A percentile compares a stretch with the other conserved stretches of the same genome.
Evolutionary conservation across 2,888 invertebrate species (phyloP).

Genomic region (Xestoiulus laeticollis): DNA sequence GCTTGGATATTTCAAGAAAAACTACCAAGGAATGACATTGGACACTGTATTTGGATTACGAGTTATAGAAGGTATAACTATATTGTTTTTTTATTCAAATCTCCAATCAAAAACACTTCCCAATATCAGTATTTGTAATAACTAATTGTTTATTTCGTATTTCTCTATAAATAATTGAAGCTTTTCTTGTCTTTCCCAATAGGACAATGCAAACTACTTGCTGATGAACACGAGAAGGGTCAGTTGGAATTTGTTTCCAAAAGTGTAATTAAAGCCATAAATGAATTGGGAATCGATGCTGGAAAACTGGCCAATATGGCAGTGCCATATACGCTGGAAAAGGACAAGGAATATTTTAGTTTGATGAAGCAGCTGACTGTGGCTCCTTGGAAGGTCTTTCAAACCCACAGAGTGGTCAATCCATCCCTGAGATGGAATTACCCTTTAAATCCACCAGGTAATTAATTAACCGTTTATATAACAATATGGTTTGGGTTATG

Average conservation of each 20-base stretch:
- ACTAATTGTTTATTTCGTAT: too few species aligned
- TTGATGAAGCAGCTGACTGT: conserved; percentile 51
- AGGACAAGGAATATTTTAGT: conserved; percentile 52
- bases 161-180: not conserved
- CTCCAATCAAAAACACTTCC: too few species aligned
- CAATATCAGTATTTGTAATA: too few species aligned
- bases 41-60: conserved; percentile 55
- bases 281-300: conserved; percentile 53
- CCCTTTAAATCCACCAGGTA: conserved; percentile 40
- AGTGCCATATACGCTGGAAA: conserved; percentile 54
- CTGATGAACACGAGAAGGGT: conserved; percentile 53
- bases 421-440: conserved; percentile 15
- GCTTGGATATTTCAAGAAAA: conserved; percentile 52
- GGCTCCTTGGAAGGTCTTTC: conserved; percentile 54
- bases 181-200: not conserved
- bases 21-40: conserved; percentile 52
- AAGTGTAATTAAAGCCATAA: conserved; percentile 50
- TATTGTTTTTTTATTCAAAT: not conserved
- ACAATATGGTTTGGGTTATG: not conserved
- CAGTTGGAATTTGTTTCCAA: conserved; percentile 46
- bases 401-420: conserved; percentile 54
- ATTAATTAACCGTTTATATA: not conserved
- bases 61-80: conserved; percentile 54
- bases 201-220: conserved; percentile 55
- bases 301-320: conserved; percentile 55